A percentile compares a stretch with the other conserved stretches of the same genome.
phyloP scores from a whole-genome alignment of 2,888 invertebrate genomes.

The Choristoneura rosaceana region DNA sequence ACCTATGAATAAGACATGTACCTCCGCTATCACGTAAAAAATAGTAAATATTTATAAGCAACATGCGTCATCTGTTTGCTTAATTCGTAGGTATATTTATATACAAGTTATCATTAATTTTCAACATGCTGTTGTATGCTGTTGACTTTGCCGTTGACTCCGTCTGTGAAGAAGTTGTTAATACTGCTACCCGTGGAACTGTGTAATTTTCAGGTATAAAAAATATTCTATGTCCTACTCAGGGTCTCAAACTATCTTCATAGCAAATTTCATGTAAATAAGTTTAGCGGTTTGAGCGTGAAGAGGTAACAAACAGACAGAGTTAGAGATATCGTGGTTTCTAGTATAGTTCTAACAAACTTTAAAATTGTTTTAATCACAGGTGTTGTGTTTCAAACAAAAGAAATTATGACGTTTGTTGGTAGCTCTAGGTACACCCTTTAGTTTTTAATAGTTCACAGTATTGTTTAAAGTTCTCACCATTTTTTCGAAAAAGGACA shows the following conservation, averaged over 20 bases:
- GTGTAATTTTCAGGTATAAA: too few relatives aligned
- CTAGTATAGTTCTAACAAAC: neutral
- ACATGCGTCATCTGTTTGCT: neutral
- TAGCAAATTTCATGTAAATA: too few relatives aligned
- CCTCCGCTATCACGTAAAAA: neutral
- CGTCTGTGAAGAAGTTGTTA: too few relatives aligned
- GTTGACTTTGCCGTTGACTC: too few relatives aligned
- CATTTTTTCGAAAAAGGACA: slow-evolving; percentile 63
- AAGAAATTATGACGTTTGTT: neutral
- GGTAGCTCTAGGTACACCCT: neutral
- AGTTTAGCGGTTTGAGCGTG: too few relatives aligned
- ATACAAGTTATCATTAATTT: neutral
- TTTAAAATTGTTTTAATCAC: too few relatives aligned
- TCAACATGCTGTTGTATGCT: neutral
- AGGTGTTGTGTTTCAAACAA: neutral
- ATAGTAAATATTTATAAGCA: neutral
- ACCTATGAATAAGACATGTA: neutral
- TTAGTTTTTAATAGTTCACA: slow-evolving; percentile 4
- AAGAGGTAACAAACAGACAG: too few relatives aligned
- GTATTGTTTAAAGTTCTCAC: neutral
- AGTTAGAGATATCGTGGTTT: neutral
- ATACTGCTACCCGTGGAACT: too few relatives aligned
- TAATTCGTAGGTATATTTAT: neutral
- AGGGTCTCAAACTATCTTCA: too few relatives aligned
- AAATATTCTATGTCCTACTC: too few relatives aligned